phyloP scores from a whole-genome alignment of 2,888 invertebrate genomes.

The Agrypnus murinus region DNA sequence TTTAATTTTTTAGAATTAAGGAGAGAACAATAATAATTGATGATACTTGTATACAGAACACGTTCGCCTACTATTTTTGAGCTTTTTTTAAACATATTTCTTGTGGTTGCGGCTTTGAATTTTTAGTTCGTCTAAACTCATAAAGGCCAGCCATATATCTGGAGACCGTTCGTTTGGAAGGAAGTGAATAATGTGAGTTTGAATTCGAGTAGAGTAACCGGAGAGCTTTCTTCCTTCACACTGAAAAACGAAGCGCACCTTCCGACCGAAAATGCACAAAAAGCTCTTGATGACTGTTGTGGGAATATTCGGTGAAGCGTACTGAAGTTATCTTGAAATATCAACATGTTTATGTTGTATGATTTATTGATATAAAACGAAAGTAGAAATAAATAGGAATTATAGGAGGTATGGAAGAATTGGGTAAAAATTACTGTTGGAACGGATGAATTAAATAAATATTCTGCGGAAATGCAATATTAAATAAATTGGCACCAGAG shows the following conservation, averaged over 20 bases:
- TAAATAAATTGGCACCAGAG: conserved; percentile 7
- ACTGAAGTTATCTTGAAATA: conserved; percentile 19
- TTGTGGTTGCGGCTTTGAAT: neutral
- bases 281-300: conserved; percentile 27
- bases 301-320: conserved; percentile 22
- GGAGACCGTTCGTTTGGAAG: conserved; percentile 30
- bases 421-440: neutral
- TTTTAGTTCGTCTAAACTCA: conserved; percentile 18
- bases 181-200: conserved; percentile 29
- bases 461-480: neutral
- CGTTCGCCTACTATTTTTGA: neutral
- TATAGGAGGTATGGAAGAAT: too few relatives aligned
- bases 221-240: conserved; percentile 21
- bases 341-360: conserved; percentile 6
- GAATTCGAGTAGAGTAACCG: conserved; percentile 23
- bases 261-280: conserved; percentile 26
- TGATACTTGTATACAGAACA: neutral
- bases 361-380: neutral
- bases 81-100: neutral
- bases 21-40: neutral
- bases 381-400: too few relatives aligned
- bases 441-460: neutral
- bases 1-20: conserved; percentile 12
- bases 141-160: conserved; percentile 28
- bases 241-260: conserved; percentile 28